These are phyloP conservation scores for Anniella stebbinsi DNA, from an alignment of 2,797 vertebrate genomes.

Conservation along the genomic window DNA sequence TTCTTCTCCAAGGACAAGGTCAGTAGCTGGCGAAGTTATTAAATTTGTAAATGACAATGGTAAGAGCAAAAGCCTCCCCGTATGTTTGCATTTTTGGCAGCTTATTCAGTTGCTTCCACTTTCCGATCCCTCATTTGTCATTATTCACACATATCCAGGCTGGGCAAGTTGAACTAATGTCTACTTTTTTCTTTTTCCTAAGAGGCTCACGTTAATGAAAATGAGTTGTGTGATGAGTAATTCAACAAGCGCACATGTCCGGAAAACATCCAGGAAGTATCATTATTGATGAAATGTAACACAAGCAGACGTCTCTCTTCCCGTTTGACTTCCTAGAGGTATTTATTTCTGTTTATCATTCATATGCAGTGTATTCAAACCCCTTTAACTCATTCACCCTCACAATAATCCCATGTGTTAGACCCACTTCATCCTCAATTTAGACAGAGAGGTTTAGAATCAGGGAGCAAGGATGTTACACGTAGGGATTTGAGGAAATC, in stretches of 20 bases:
- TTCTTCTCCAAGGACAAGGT: neutral
- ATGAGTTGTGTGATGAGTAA: neutral
- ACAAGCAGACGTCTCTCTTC: neutral
- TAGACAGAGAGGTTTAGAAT: neutral
- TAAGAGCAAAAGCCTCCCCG: neutral
- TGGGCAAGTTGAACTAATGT: neutral
- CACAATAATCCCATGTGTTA: neutral
- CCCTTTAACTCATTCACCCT: neutral
- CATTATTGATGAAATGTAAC: neutral
- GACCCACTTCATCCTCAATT: neutral
- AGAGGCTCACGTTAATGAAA: neutral
- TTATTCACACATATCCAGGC: neutral
- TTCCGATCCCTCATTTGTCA: neutral
- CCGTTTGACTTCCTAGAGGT: neutral
- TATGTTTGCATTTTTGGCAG: neutral
- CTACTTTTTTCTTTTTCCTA: neutral
- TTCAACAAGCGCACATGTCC: neutral
- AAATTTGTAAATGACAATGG: conserved; percentile 17
- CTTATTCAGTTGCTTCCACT: neutral
- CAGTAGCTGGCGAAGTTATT: neutral
- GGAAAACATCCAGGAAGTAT: neutral
- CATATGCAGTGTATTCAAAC: neutral
- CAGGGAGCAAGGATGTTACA: neutral
- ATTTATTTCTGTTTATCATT: neutral
- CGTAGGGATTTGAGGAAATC: no score